Percentiles rank a stretch among this genome's conserved stretches.
These are phyloP conservation scores for Vandiemenella viatica DNA, from an alignment of 2,888 invertebrate genomes.

Conservation along the genomic window DNA sequence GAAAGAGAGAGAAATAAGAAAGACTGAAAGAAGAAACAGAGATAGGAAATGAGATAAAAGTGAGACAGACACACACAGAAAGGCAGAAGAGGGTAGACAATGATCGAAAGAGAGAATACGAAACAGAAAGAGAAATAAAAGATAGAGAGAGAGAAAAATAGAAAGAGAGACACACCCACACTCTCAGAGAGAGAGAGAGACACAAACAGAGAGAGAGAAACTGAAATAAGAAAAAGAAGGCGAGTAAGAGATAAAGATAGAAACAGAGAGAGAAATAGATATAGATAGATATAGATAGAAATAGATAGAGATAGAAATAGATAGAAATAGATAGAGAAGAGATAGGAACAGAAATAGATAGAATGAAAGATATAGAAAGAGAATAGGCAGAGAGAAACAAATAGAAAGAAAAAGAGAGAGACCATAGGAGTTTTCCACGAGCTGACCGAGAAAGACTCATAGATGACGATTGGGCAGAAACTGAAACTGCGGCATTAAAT, in stretches of 20 bases:
- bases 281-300: no score
- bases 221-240: neutral
- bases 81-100: slow-evolving; percentile 2
- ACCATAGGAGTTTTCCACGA: neutral
- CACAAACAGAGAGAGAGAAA: neutral
- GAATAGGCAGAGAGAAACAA: neutral
- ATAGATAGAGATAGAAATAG: no score
- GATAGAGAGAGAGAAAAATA: neutral
- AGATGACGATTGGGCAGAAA: neutral
- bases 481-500: neutral
- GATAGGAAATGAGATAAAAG: neutral
- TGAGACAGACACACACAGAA: slow-evolving; percentile 3
- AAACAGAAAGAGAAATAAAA: neutral
- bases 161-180: slow-evolving; percentile 1
- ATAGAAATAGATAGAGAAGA: neutral
- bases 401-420: neutral
- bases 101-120: neutral
- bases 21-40: neutral
- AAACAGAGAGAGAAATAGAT: neutral
- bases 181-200: slow-evolving; percentile 1
- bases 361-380: neutral
- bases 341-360: neutral
- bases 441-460: neutral
- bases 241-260: neutral
- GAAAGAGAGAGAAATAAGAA: neutral